Evolutionary conservation across 2,113 vertebrate genomes (phyloP), one percentile per base, ranked within the genome.

Genomic region (Engraulis encrasicolus): DNA sequence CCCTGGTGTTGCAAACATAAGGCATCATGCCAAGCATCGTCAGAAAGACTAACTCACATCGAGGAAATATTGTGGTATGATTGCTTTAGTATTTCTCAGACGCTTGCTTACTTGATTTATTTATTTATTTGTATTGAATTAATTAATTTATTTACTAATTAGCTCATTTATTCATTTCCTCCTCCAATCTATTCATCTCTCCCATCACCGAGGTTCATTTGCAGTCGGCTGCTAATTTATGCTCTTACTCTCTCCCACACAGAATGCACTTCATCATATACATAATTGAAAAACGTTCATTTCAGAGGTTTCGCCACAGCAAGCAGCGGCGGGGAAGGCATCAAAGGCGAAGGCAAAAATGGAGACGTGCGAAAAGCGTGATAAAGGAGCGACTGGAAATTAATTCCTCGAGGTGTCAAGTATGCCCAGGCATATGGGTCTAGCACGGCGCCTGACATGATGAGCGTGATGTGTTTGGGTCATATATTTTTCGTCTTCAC

Each of bases 381-480:
- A 61, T 6, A 61, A 61, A 61, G 27, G 54, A 61, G 54, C n/a
- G 54, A 61, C n/a, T 61, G 20, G 14, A 61, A 61, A 61, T 61
- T 61, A 61, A 61, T 61, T 61, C 27, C 20, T 61, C 27, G 54
- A 61, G n/a, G 54, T 61, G 54, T 61, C 54, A 61, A 61, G n/a
- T 61, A 61, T 61, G 54, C 54, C 54, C n/a, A 61, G 27, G 54
- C 20, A 6, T 7, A 61, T 1, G 6, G 54, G 54, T 61, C 54
- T 61, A 23, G 54, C 54, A 23, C 54, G 27, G n/a, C n/a, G n/a
- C n/a, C n/a, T n/a, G n/a, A n/a, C n/a, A n/a, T n/a, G n/a, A n/a
- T n/a, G n/a, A n/a, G n/a, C n/a, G n/a, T n/a, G 78, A 27, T 45
- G 54, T 66, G 85, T 61, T 61, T 61, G 54, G 54, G 54, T 61